These are phyloP conservation scores for Daktulosphaira vitifoliae DNA, from an alignment of 1,140 invertebrate genomes.

Conservation along the genomic window DNA sequence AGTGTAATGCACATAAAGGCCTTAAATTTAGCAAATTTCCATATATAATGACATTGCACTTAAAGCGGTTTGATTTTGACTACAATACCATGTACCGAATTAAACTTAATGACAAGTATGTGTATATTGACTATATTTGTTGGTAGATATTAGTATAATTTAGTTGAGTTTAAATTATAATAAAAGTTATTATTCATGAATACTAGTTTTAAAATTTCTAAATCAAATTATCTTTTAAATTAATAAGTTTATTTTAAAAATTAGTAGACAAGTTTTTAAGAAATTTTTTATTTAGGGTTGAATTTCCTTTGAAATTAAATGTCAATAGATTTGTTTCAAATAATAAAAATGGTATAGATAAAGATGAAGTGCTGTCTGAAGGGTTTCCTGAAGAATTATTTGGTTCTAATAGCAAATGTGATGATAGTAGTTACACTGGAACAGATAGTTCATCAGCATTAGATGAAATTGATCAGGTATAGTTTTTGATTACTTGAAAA, in stretches of 20 bases:
- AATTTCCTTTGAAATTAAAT: constrained; percentile 73
- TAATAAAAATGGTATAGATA: constrained; percentile 37
- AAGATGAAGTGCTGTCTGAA: constrained; percentile 42
- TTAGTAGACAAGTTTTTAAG: constrained; percentile 14
- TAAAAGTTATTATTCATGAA: background rate
- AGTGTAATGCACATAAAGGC: constrained; percentile 87
- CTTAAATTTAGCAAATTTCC: constrained; percentile 82
- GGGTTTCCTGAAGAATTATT: constrained; percentile 42
- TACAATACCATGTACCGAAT: constrained; percentile 76
- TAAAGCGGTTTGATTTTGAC: constrained; percentile 89
- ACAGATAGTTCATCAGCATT: constrained; percentile 59
- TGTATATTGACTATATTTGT: constrained; percentile 40
- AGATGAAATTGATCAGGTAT: constrained; percentile 50
- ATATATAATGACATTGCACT: constrained; percentile 76
- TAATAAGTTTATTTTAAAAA: background rate
- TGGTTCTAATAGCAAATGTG: constrained; percentile 47
- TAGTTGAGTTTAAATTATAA: too few relatives aligned
- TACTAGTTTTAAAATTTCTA: background rate
- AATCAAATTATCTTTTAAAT: background rate
- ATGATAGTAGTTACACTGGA: constrained; percentile 61
- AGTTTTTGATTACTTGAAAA: background rate
- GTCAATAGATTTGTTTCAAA: constrained; percentile 65
- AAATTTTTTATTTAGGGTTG: constrained; percentile 54
- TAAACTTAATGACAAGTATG: constrained; percentile 87
- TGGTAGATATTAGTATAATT: background rate